phyloP scores from a whole-genome alignment of 2,113 vertebrate genomes.

The Lasiurus cinereus region DNA sequence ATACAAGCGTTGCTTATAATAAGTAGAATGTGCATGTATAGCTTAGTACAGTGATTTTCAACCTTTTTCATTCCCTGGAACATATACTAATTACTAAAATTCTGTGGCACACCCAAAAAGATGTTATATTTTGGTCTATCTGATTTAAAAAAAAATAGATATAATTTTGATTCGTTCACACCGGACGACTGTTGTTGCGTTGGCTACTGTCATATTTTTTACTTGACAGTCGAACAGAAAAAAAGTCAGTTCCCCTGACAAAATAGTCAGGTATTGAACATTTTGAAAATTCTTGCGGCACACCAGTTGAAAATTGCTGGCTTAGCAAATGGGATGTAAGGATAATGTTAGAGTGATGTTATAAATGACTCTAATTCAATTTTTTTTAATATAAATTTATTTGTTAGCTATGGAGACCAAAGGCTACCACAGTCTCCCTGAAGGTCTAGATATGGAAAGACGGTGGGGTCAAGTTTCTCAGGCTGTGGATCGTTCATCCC shows the following conservation, averaged over 20 bases:
- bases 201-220: not conserved
- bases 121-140: not conserved
- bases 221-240: not conserved
- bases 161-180: not conserved
- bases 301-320: not conserved
- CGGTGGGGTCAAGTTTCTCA: slow-evolving; percentile 95
- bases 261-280: not conserved
- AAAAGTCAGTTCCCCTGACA: not conserved
- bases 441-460: slow-evolving; percentile 94
- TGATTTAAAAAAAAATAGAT: not conserved
- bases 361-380: slow-evolving; percentile 77
- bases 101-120: not conserved
- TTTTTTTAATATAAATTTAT: slow-evolving; percentile 84
- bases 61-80: not conserved
- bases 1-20: not conserved
- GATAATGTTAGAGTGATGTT: not conserved
- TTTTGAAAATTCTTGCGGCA: not conserved
- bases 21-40: not conserved
- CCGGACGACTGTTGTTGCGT: not conserved
- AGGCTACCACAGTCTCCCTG: slow-evolving; percentile 96
- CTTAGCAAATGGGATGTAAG: not conserved
- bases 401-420: slow-evolving; percentile 97
- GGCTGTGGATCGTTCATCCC: slow-evolving; percentile 89
- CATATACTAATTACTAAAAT: not conserved
- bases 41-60: not conserved